These are phyloP conservation scores for Salticus scenicus DNA, from an alignment of 2,888 invertebrate species.

Conservation along the genomic window DNA sequence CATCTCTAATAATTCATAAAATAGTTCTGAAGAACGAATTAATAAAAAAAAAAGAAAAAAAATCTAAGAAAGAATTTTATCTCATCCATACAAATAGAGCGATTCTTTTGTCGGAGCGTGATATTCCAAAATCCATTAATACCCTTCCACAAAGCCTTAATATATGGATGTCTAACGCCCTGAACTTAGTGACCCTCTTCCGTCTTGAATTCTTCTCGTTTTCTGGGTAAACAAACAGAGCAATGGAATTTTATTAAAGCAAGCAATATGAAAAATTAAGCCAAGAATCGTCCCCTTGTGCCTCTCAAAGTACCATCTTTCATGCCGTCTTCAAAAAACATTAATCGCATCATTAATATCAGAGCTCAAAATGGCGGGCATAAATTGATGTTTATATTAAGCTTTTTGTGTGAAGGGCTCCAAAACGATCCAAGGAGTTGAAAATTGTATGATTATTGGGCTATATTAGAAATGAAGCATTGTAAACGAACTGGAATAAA, in stretches of 20 bases:
- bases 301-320: conserved; percentile 22
- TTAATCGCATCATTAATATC: conserved; percentile 48
- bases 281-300: conserved; percentile 23
- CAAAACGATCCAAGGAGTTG: no score
- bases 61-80: not conserved
- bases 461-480: no score
- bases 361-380: not conserved
- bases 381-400: no score
- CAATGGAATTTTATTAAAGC: conserved; percentile 54
- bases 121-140: not conserved
- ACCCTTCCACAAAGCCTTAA: not conserved
- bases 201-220: not conserved
- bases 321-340: not conserved
- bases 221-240: conserved; percentile 22
- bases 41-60: not conserved
- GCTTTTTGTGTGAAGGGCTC: no score
- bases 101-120: not conserved
- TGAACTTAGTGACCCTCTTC: not conserved
- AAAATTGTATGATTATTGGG: no score
- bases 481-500: no score
- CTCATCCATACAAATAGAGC: not conserved
- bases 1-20: not conserved
- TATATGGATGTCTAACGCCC: not conserved
- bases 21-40: not conserved
- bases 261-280: conserved; percentile 50